Evolutionary conservation across 2,888 invertebrate genomes (phyloP), one percentile per base, ranked within the genome.

Genomic region (Panzeria rudis): DNA sequence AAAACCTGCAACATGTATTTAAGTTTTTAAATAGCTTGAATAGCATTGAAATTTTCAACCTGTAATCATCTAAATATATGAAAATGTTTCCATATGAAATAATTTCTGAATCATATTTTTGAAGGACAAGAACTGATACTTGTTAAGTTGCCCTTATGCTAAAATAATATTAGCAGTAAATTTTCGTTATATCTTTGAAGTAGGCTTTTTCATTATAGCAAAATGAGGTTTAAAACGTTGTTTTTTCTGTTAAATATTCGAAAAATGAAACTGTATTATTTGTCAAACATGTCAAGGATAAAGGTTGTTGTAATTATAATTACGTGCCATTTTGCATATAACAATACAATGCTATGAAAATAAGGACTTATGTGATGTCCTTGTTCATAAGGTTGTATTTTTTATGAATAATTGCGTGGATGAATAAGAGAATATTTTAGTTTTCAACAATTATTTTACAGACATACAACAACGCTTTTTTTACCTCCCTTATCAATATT

Each of bases 231-330:
- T 52, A 13, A 23, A 52, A 4, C 11, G 15, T 4, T 29, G 23
- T 25, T 54, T 35, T 11, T 17, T 7, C 47, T 41, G 25, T 44
- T 54, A 2, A 38, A 44, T 44, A 35, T 50, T 44, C 7, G 11
- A 72, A 59, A 69, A 56, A 17, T 13, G 1, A 17, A 7, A 29
- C 13, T 50, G 15, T n/a, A 29, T 66, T 66, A 44, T 54, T 68
- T 69, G 32, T 50, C 17, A 82, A 69, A 80, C 59, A 77, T 72
- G 78, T 71, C 75, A 75, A 79, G 75, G 75, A 80, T 68, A 59
- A 72, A 84, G 72, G 61, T 77, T 72, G 76, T 61, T 81, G 77
- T 62, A 73, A 84, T 84, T 78, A 75, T 69, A 78, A 81, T 77
- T 68, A 47, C 64, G 73, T 62, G 73, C 64, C 25, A 77, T 79